These are phyloP conservation scores for Chanos chanos DNA, from an alignment of 2,797 vertebrate species.

Conservation along the genomic window DNA sequence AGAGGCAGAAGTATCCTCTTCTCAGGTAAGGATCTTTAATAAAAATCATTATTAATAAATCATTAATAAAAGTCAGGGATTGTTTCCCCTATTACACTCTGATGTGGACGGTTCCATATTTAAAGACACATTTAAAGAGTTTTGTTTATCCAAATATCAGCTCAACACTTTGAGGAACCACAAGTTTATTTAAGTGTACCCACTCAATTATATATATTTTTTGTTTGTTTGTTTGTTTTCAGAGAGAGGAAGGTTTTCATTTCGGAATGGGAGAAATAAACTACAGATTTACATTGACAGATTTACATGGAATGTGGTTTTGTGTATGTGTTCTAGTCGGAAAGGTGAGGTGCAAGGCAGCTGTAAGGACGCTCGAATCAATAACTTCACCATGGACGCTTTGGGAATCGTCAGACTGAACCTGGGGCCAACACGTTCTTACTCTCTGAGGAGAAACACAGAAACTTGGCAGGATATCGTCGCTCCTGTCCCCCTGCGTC, in stretches of 20 bases:
- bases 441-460: not conserved
- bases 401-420: slow-evolving; percentile 73
- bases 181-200: no score
- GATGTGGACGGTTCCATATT: no score
- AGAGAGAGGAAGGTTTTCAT: no score
- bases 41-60: not conserved
- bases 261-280: no score
- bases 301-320: not conserved
- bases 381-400: slow-evolving; percentile 68
- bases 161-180: no score
- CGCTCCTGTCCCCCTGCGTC: not conserved
- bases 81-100: no score
- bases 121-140: no score
- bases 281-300: no score
- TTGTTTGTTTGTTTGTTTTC: no score
- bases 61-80: no score
- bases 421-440: slow-evolving; percentile 36
- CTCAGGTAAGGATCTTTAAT: slow-evolving; percentile 71
- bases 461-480: slow-evolving; percentile 4
- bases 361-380: slow-evolving; percentile 87
- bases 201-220: no score
- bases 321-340: slow-evolving; percentile 57
- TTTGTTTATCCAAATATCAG: no score
- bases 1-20: slow-evolving; percentile 80
- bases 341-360: slow-evolving; percentile 83